A percentile compares a stretch with the other conserved stretches of the same genome.
These are phyloP conservation scores for Entomobrya multifasciata DNA, from an alignment of 2,888 invertebrate species.

Conservation along the genomic window DNA sequence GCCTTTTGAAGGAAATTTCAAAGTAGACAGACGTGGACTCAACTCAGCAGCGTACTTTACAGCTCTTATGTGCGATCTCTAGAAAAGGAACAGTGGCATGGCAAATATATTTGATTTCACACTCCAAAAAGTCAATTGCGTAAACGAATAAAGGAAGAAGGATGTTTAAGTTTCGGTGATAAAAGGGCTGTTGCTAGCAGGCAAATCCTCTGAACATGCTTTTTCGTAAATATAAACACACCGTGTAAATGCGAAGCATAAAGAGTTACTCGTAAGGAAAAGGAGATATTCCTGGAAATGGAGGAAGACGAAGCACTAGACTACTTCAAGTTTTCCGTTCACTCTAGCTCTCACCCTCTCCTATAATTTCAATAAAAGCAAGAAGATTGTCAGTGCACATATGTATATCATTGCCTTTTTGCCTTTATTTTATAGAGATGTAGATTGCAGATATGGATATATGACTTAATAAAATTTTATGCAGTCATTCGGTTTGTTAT, in stretches of 20 bases:
- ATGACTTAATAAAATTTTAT: conserved; percentile 43
- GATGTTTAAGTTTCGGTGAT: conserved; percentile 57
- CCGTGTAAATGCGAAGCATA: not conserved
- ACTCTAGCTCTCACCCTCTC: conserved; percentile 11
- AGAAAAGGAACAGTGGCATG: too few relatives aligned
- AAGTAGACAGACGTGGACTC: too few relatives aligned
- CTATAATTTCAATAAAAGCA: not conserved
- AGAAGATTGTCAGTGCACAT: not conserved
- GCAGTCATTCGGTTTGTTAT: conserved; percentile 43
- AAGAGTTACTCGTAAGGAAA: not conserved
- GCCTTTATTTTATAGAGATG: conserved; percentile 25
- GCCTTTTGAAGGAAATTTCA: too few relatives aligned
- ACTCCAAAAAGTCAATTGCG: conserved; percentile 57
- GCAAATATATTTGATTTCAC: conserved; percentile 67
- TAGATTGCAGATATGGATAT: conserved; percentile 35
- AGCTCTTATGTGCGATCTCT: too few relatives aligned
- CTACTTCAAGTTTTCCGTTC: conserved; percentile 69
- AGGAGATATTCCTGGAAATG: not conserved
- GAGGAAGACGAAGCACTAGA: conserved; percentile 54
- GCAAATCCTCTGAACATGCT: conserved; percentile 24
- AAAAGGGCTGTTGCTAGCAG: conserved; percentile 54
- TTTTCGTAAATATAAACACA: conserved; percentile 45
- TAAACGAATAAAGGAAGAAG: conserved; percentile 54
- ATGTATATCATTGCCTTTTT: conserved; percentile 35
- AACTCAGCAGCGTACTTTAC: too few relatives aligned